Base-by-base conservation (phyloP, 2,888 invertebrate genomes). In the Ochropleura plecta region DNA sequence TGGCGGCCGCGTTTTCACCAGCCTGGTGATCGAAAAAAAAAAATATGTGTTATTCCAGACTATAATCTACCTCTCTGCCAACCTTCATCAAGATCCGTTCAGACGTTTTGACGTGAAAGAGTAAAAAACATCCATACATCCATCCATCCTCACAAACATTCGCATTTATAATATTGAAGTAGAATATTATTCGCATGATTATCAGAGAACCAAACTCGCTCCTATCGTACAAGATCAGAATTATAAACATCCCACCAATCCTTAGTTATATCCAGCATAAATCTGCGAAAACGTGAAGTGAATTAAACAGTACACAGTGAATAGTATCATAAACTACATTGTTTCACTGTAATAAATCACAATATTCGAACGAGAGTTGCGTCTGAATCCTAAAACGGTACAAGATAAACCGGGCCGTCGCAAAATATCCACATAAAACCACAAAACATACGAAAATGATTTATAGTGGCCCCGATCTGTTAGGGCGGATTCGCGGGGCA, bases 391-490 rank as follows among this genome's bases (percentile, higher is more conserved):
- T 89, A 91, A 92, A 93, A 91, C 90, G 92, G 91, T 93, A 94
- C 93, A 94, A 94, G 92, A 94, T 95, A 94, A 94, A 94, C 92
- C 90, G 88, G 85, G 82, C 88, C 90, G 88, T 91, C 90, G 92
- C 88, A 87, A 90, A 86, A 94, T 93, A 94, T 93, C 92, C 92
- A 90, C 90, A 93, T 93, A 94, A 95, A 95, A 93, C 94, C 93
- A 90, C 92, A 93, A 94, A 95, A 94, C 93, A 94, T 93, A 94
- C 91, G 90, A 93, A 94, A 94, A 95, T 95, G 95, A 95, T 95
- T 95, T 95, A 95, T 94, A 93, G 93, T 91, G 89, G 88, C 87
- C 90, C 89, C 93, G 93, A 94, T 95, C 93, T 93, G 94, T 92
- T 92, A 88, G 91, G 91, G 91, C 92, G 92, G 93, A 91, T 93